Conservation (phyloP, 2,113 vertebrate species). For the Dipodomys ordii region DNA sequence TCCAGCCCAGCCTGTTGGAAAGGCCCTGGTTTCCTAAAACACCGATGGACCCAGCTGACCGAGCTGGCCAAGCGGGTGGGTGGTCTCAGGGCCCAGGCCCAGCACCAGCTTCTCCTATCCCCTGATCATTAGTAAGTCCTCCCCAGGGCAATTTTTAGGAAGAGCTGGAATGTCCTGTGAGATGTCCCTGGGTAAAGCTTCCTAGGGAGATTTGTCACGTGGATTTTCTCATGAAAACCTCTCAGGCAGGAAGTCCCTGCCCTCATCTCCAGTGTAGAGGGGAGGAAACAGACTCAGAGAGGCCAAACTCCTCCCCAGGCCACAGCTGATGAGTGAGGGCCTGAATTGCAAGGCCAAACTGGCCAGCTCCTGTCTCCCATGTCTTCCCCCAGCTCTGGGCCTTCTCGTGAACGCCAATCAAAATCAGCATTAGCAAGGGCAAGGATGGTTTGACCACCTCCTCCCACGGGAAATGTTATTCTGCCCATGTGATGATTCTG, state of each 20-base stretch:
- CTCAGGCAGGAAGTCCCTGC: neutral
- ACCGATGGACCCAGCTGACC: neutral
- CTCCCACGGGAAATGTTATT: neutral
- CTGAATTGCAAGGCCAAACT: neutral
- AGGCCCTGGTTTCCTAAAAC: neutral
- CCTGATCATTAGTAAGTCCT: neutral
- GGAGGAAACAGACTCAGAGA: slow-evolving; percentile 28
- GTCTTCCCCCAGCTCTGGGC: too few species aligned
- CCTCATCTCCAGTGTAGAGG: neutral
- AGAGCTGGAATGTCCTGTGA: neutral
- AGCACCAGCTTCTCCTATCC: neutral
- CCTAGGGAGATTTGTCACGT: neutral
- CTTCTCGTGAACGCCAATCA: neutral
- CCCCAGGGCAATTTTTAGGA: too few species aligned
- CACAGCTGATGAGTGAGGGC: neutral
- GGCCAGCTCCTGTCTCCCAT: too few species aligned
- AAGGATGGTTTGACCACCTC: neutral
- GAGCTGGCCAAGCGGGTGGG: neutral
- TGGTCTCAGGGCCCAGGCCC: neutral
- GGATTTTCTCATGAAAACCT: neutral
- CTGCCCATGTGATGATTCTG: neutral
- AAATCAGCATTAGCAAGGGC: neutral
- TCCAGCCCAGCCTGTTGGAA: neutral
- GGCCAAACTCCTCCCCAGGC: neutral
- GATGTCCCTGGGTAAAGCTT: neutral